Evolutionary conservation across 2,888 invertebrate species (phyloP), one percentile per base, ranked within the genome.

Genomic region (Agrochola lota): DNA sequence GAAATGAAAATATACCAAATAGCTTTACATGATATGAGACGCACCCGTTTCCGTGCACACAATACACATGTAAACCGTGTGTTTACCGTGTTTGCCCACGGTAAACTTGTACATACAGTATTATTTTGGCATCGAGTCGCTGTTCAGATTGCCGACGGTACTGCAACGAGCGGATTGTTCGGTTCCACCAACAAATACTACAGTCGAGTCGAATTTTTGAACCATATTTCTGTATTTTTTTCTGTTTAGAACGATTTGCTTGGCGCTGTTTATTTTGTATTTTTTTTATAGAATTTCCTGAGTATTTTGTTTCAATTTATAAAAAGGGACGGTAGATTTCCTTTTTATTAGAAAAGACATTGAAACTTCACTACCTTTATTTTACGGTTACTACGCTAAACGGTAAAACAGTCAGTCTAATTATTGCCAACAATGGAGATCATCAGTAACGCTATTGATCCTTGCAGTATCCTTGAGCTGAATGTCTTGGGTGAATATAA

Each of bases 121-220:
- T 73, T 78, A 81, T 77, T 84, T 74, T 11, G 82, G 71, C 85
- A 78, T 78, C 60, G 75, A 59, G 30, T 82, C 73, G 30, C 43
- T 60, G 82, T 78, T 78, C 72, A 75, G 71, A 77, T 72, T 85
- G 77, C 63, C 52, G 66, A 67, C 83, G 68, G 55, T 74, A 64
- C 83, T 62, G 62, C 55, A 60, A 68, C 74, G 67, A 81, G 77
- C 68, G 71, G 78, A 87, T 85, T 85, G 85, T 87, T 85, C 84
- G 85, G 77, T 80, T 85, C 71, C 72, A 78, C 64, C 86, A 75
- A 85, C 84, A 81, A 87, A 87, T 80, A 78, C 80, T 79, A 59
- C 70, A 63, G 57, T 40, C 40, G 70, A 67, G 57, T 67, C 64
- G 70, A 72, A 85, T 77, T 84, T 81, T 76, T 71, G 59, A 63